These are phyloP conservation scores for Drymodes brunneopygia DNA, from an alignment of 2,113 vertebrate species.

Conservation along the genomic window DNA sequence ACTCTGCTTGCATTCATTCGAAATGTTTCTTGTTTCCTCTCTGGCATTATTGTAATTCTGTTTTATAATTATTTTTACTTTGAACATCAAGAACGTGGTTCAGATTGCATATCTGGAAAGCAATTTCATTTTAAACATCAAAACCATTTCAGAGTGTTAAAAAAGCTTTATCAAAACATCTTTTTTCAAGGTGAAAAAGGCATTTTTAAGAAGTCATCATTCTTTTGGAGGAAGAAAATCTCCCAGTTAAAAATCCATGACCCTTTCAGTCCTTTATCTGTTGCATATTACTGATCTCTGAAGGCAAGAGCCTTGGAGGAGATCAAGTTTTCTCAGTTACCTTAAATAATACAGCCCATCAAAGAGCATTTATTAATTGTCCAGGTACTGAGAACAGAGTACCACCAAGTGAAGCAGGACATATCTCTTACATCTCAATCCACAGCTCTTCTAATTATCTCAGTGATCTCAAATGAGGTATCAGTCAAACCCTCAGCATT, in stretches of 20 bases:
- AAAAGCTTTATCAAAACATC: not conserved
- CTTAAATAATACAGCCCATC: not conserved
- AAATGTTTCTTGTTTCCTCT: not conserved
- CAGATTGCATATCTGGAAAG: not conserved
- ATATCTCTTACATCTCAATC: not conserved
- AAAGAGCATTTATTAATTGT: not conserved
- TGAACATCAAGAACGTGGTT: not conserved
- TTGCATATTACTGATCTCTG: not conserved
- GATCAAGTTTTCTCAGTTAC: not conserved
- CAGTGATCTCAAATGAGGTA: not conserved
- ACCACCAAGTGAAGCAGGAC: not conserved
- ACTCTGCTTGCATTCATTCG: not conserved
- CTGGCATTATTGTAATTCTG: not conserved
- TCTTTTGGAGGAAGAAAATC: accelerated
- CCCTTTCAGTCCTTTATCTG: not conserved
- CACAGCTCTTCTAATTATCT: not conserved
- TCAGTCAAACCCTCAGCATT: not conserved
- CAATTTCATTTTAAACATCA: not conserved
- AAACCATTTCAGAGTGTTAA: not conserved
- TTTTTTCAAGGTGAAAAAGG: not conserved
- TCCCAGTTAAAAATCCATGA: not conserved
- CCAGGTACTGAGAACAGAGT: not conserved
- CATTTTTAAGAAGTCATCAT: not conserved
- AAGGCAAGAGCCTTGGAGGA: not conserved
- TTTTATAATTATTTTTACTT: not conserved